Conservation (phyloP, 2,888 invertebrate species). For the Halictus quadricinctus region DNA sequence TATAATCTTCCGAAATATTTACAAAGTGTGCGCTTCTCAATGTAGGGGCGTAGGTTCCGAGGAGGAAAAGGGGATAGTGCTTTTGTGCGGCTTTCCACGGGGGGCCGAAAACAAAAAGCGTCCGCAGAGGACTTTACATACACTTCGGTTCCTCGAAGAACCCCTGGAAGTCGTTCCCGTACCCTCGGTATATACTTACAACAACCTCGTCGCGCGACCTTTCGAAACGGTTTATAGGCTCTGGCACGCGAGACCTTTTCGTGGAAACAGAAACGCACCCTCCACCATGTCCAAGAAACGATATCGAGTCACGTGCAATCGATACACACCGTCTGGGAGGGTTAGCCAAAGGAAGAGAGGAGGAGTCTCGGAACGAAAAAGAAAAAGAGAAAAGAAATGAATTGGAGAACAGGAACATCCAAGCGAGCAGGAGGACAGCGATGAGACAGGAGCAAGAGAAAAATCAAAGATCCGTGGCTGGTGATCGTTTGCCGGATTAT, state of each 20-base stretch:
- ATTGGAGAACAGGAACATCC: not conserved
- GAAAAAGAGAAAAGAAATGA: not conserved
- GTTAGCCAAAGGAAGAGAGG: not conserved
- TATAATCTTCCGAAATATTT: constrained; percentile 73
- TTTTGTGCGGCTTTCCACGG: constrained; percentile 48
- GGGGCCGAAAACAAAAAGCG: constrained; percentile 38
- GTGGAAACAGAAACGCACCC: constrained; percentile 42
- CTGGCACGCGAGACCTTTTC: constrained; percentile 60
- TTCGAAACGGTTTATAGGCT: constrained; percentile 36
- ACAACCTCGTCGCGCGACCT: constrained; percentile 43
- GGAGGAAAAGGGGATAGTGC: constrained; percentile 26
- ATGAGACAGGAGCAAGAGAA: constrained; percentile 4
- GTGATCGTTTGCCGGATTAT: constrained; percentile 58
- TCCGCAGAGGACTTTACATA: constrained; percentile 36
- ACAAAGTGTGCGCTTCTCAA: constrained; percentile 71
- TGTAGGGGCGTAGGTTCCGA: constrained; percentile 32
- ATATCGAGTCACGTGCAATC: constrained; percentile 44
- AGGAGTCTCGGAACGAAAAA: not conserved
- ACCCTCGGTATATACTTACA: constrained; percentile 43
- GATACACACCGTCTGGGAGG: constrained; percentile 23
- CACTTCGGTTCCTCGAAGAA: constrained; percentile 14
- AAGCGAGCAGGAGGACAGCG: not conserved
- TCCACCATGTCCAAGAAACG: constrained; percentile 43
- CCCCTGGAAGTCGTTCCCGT: constrained; percentile 17
- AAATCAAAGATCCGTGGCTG: not conserved